Evolutionary conservation across 1,140 invertebrate genomes (phyloP), one percentile per base, ranked within the genome.

Genomic region (Lerema accius): DNA sequence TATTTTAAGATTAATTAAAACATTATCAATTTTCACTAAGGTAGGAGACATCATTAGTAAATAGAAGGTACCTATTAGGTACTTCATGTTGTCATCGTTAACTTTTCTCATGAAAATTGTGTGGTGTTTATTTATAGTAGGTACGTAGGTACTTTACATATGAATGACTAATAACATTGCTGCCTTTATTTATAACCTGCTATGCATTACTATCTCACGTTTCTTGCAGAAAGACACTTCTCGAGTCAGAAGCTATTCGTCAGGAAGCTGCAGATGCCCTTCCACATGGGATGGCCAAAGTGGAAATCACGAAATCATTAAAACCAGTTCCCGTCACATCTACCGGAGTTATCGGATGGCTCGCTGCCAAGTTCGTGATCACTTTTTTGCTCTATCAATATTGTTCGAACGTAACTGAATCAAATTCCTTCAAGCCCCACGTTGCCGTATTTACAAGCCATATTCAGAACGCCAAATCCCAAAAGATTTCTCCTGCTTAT

Each of bases 311-410:
- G 43, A 84, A 78, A 59, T 63, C 69, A 17, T 71, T 90, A 46
- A 88, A 88, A 53, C 87, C 87, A 4, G 83, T 86, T 40, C 87
- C 87, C 3, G 50, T 80, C 28, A 88, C 84, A 35, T 76, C 80
- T 9, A 82, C 81, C 7, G 84, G 85, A 26, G 23, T 80, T 60
- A 80, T 88, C 32, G 85, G 85, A 43, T 90, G 87, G 87, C 73
- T 90, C 3, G 75, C 84, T 26, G 60, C 73, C 59, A 90, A 79
- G 87, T 90, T 65, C 53, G 73, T 78, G 19, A 65, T 67, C 63
- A 58, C 46, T 69, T 69, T 51, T 70, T 67, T 58, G 51, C 37
- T 51, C 37, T 49, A 63, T 63, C 45, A 65, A 63, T 59, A 63
- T 58, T 51, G 50, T 59, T 56, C 37, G 50, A 37, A 59, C 17